Conservation (phyloP, 2,113 vertebrate species). For the Copsychus sechellarum region DNA sequence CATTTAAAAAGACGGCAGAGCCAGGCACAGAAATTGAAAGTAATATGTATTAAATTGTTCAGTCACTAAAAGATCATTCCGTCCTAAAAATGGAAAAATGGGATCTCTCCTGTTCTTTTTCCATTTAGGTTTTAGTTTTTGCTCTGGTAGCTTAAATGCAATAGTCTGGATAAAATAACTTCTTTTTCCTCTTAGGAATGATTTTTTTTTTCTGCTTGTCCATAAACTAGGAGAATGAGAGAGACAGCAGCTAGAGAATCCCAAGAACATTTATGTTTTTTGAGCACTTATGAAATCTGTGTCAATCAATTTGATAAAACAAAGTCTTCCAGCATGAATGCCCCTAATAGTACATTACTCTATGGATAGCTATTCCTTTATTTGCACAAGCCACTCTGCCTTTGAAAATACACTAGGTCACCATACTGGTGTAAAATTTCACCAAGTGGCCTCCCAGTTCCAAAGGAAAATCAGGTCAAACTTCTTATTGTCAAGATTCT, state of each 20-base stretch:
- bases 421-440: not conserved
- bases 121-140: not conserved
- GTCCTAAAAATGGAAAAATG: not conserved
- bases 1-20: slow-evolving; percentile 19
- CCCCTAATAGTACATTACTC: not conserved
- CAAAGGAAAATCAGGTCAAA: not conserved
- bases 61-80: not conserved
- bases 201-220: not conserved
- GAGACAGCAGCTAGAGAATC: not conserved
- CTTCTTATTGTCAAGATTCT: not conserved
- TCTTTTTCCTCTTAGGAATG: not conserved
- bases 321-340: not conserved
- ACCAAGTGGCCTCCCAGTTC: not conserved
- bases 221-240: not conserved
- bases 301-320: not conserved
- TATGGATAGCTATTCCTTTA: not conserved
- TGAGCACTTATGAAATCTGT: not conserved
- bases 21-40: not conserved
- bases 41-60: not conserved
- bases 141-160: not conserved
- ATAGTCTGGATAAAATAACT: not conserved
- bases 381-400: not conserved
- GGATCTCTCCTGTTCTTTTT: not conserved
- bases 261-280: not conserved
- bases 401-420: not conserved